Evolutionary conservation across 1,140 invertebrate species (phyloP).

Genomic region (Drosophila aff.): DNA sequence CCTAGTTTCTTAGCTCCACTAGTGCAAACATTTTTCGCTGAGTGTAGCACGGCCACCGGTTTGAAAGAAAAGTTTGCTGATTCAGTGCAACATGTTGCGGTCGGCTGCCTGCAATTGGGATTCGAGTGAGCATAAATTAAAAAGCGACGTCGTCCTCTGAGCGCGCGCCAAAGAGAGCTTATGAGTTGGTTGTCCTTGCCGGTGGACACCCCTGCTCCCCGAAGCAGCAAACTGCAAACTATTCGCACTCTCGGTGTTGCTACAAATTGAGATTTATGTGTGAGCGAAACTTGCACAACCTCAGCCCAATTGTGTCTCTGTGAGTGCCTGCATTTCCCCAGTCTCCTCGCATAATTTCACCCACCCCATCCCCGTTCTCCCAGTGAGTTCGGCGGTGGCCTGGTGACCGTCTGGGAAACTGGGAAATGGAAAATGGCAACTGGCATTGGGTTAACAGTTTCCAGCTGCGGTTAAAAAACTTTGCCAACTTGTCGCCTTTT

Average conservation of each 20-base stretch:
- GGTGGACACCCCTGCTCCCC: slow-evolving; percentile 10
- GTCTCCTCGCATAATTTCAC: neutral
- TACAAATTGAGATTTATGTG: slow-evolving; percentile 82
- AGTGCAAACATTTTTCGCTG: neutral
- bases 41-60: slow-evolving; percentile 4
- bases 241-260: slow-evolving; percentile 77
- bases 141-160: slow-evolving; percentile 47
- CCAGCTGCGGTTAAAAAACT: slow-evolving; percentile 66
- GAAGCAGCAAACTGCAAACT: slow-evolving; percentile 60
- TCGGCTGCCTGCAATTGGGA: slow-evolving; percentile 77
- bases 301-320: slow-evolving; percentile 69
- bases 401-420: slow-evolving; percentile 66
- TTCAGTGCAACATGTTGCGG: slow-evolving; percentile 77
- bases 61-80: slow-evolving; percentile 52
- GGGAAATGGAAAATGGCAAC: slow-evolving; percentile 72
- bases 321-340: slow-evolving; percentile 16
- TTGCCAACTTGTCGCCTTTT: slow-evolving; percentile 72
- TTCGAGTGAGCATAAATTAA: slow-evolving; percentile 81
- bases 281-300: slow-evolving; percentile 75
- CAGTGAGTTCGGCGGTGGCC: slow-evolving; percentile 40
- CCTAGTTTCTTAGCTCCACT: neutral
- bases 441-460: slow-evolving; percentile 65
- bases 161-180: slow-evolving; percentile 32
- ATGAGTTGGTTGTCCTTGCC: slow-evolving; percentile 55
- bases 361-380: neutral